phyloP scores from a whole-genome alignment of 2,888 invertebrate species.

The Synanthedon formicaeformis region DNA sequence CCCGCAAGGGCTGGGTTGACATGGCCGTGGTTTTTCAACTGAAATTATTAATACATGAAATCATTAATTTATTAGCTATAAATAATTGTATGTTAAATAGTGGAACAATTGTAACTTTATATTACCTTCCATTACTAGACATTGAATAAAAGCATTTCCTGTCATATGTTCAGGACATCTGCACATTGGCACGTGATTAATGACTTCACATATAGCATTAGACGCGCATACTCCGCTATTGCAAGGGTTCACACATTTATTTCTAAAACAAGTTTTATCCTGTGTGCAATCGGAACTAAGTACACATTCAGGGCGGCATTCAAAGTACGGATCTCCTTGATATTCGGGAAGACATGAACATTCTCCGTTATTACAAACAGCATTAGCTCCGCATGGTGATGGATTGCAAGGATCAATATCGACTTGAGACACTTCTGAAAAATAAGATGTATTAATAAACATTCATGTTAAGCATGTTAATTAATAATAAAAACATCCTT shows the following conservation, averaged over 20 bases:
- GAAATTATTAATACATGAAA: conserved; percentile 15
- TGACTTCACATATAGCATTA: conserved; percentile 78
- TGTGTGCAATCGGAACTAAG: conserved; percentile 75
- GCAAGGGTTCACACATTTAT: conserved; percentile 80
- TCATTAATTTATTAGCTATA: not conserved
- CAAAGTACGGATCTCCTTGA: conserved; percentile 75
- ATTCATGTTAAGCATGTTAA: not conserved
- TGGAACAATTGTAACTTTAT: not conserved
- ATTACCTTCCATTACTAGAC: conserved; percentile 58
- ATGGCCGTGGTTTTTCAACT: conserved; percentile 45
- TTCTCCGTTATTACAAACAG: conserved; percentile 67
- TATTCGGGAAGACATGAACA: conserved; percentile 74
- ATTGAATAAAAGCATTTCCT: conserved; percentile 77
- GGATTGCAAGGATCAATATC: conserved; percentile 72
- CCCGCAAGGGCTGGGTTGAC: conserved; percentile 78
- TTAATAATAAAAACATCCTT: not conserved
- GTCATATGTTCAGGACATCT: conserved; percentile 75
- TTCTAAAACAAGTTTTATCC: conserved; percentile 74
- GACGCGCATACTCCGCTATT: conserved; percentile 75
- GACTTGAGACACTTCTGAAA: conserved; percentile 35
- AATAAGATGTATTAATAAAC: conserved; percentile 1
- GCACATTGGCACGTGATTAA: conserved; percentile 80
- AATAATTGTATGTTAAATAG: no score
- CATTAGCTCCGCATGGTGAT: conserved; percentile 76
- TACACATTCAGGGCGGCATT: conserved; percentile 79